Percentiles rank a stretch among this genome's conserved stretches.
Evolutionary conservation across 2,888 invertebrate species (phyloP).

Genomic region (Nasonovia ribisnigri): DNA sequence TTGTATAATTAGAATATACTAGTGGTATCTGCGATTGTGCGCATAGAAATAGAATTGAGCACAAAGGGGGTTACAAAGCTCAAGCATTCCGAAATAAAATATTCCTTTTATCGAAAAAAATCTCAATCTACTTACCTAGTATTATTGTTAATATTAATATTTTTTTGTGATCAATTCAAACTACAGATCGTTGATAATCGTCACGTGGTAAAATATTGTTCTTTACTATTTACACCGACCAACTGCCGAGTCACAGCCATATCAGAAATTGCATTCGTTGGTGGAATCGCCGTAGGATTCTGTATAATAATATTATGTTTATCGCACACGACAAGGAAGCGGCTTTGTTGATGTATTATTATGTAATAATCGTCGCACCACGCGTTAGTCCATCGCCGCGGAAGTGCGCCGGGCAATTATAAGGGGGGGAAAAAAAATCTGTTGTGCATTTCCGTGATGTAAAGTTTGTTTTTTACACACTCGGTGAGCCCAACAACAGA

Average conservation of each 20-base stretch:
- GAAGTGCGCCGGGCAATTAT: background rate
- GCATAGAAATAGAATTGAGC: background rate
- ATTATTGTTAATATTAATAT: too few species aligned
- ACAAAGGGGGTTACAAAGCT: background rate
- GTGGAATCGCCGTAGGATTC: background rate
- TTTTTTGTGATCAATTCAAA: too few species aligned
- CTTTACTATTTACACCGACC: too few species aligned
- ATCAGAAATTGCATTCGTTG: background rate
- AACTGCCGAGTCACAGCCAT: too few species aligned
- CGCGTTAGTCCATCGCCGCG: background rate
- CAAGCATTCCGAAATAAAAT: background rate
- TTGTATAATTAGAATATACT: background rate
- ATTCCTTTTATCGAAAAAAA: background rate
- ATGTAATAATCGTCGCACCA: background rate
- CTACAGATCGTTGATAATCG: too few species aligned
- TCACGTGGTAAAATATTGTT: too few species aligned
- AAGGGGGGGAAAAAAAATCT: background rate
- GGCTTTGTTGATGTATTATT: background rate
- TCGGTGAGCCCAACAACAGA: slow-evolving; percentile 48
- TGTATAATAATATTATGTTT: background rate
- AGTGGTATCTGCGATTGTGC: background rate
- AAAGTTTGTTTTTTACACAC: slow-evolving; percentile 38
- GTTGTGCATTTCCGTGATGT: background rate
- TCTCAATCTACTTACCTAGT: background rate
- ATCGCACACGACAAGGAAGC: background rate